A percentile compares a stretch with the other conserved stretches of the same genome.
These are phyloP conservation scores for Leptinotarsa peninsularis DNA, from an alignment of 2,888 invertebrate species.

Conservation along the genomic window DNA sequence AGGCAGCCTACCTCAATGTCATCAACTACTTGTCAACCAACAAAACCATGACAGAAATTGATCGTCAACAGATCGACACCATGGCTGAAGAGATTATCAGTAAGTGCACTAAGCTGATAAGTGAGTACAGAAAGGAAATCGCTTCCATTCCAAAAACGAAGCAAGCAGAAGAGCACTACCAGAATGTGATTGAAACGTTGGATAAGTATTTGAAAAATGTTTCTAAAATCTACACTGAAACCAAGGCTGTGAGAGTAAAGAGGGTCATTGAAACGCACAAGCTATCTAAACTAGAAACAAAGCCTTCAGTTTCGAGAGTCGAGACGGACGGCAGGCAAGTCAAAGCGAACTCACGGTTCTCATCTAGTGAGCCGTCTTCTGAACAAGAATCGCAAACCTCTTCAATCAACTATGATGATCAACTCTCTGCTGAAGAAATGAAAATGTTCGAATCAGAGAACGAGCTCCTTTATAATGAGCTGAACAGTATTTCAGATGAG, in stretches of 20 bases:
- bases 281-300: slow-evolving; percentile 76
- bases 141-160: slow-evolving; percentile 68
- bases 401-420: slow-evolving; percentile 70
- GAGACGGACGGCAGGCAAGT: slow-evolving; percentile 28
- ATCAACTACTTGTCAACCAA: slow-evolving; percentile 77
- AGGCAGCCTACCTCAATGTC: slow-evolving; percentile 87
- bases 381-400: slow-evolving; percentile 36
- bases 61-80: slow-evolving; percentile 87
- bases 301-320: slow-evolving; percentile 31
- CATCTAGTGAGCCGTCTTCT: slow-evolving; percentile 33
- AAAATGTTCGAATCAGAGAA: slow-evolving; percentile 96
- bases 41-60: slow-evolving; percentile 82
- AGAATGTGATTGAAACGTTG: slow-evolving; percentile 79
- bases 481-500: slow-evolving; percentile 91
- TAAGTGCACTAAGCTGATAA: slow-evolving; percentile 81
- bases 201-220: slow-evolving; percentile 86
- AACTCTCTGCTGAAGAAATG: slow-evolving; percentile 85
- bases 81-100: slow-evolving; percentile 88
- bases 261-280: slow-evolving; percentile 86
- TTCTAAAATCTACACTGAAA: slow-evolving; percentile 88
- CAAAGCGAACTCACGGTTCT: slow-evolving; percentile 32
- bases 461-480: slow-evolving; percentile 84
- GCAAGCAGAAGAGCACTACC: slow-evolving; percentile 83
- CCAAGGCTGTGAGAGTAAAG: slow-evolving; percentile 88
- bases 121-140: slow-evolving; percentile 80